Evolutionary conservation across 2,888 invertebrate genomes (phyloP), one percentile per base, ranked within the genome.

Genomic region (Crossocerus cetratus): DNA sequence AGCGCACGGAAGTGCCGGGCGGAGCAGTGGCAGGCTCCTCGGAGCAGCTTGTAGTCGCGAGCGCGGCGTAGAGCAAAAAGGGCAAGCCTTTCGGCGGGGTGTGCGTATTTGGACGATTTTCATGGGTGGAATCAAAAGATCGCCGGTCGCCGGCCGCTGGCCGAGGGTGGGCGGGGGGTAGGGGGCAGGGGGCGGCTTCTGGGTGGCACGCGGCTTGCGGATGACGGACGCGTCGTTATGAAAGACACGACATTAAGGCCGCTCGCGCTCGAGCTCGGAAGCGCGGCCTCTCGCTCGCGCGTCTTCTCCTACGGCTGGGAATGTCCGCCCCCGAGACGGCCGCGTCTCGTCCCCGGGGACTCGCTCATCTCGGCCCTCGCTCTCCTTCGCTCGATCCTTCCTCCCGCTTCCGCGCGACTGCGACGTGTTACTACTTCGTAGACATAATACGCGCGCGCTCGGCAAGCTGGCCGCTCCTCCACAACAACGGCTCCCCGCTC

Each of bases 401-500:
- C 43, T 16, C 49, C 23, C 53, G 58, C 59, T 16, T 69, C 58
- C 57, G 45, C 16, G 21, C 18, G 42, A 32, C 5, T 45, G 61
- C 60, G 72, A 57, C 74, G 69, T 77, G 77, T 82, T 78, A 78
- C 32, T 11, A 32, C 75, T 69, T 72, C 81, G 84, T 85, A 86
- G 87, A 87, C 86, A 86, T 87, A 87, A 88, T 86, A 86, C 77
- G 81, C 14, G 49, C 77, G 75, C 72, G 68, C n/a, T n/a, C n/a
- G n/a, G n/a, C 32, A 11, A 8, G 32, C 32, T 11, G 32, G 32
- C 32, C 32, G 32, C 32, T 32, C 32, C 32, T 32, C 32, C 8
- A 58, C 75, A 82, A 83, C 82, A 83, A 83, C 84, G 84, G 83
- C 81, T n/a, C n/a, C n/a, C n/a, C 81, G 82, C 77, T 82, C 83